Evolutionary conservation across 2,113 vertebrate genomes (phyloP).

Genomic region (Axis porcinus): DNA sequence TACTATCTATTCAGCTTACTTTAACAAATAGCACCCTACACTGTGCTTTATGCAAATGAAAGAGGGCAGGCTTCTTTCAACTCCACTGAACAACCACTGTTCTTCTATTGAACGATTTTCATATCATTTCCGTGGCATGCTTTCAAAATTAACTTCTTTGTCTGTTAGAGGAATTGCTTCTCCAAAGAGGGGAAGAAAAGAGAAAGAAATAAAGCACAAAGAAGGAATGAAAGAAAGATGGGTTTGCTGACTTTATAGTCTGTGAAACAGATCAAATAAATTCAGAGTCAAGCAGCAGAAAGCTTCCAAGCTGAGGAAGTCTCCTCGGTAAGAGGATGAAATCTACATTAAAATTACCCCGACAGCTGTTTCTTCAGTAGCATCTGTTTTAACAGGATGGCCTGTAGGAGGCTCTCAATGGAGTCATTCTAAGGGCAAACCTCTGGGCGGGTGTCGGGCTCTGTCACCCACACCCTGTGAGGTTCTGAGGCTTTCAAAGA

Average conservation of each 20-base stretch:
- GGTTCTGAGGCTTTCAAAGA: not conserved
- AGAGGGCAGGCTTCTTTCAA: conserved; percentile 27
- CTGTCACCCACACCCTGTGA: fast-evolving
- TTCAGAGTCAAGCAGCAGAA: conserved; percentile 47
- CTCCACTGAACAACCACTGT: not conserved
- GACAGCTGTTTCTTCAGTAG: conserved; percentile 36
- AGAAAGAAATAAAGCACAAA: conserved; percentile 16
- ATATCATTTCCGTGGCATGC: not conserved
- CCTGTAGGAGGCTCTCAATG: not conserved
- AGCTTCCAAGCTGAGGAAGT: conserved; percentile 25
- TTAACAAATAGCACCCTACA: conserved; percentile 51
- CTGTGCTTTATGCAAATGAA: not conserved
- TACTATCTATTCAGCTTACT: conserved; percentile 37
- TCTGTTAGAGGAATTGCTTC: conserved; percentile 1
- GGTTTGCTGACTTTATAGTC: not conserved
- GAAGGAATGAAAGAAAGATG: not conserved
- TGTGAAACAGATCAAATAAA: conserved; percentile 50
- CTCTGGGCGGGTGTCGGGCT: not conserved
- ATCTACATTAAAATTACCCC: conserved; percentile 47
- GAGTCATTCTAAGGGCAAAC: conserved; percentile 14
- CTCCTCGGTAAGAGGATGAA: conserved; percentile 49
- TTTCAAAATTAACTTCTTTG: conserved; percentile 52
- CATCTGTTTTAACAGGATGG: not conserved
- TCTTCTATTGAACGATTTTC: conserved; percentile 45
- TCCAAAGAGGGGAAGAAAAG: not conserved